Base-by-base conservation (phyloP, 2,797 vertebrate species). In the Sciurus carolinensis region DNA sequence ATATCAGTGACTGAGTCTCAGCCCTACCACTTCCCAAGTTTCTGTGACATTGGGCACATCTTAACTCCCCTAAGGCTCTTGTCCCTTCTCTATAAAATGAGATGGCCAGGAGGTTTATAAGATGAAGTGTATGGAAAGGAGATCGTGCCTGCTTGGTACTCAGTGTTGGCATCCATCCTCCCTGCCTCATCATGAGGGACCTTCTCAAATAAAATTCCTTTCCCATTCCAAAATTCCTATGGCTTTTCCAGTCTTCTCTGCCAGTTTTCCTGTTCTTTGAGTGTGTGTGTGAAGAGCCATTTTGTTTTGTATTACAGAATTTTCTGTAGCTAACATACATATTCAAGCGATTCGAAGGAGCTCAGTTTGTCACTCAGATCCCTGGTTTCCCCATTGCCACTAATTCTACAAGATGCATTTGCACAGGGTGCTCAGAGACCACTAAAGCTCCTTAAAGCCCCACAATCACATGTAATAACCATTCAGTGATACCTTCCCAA, bases 181-280 rank as follows among this genome's bases (percentile, higher is more conserved):
- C 57, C 64, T 83, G 54, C n/a, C 57, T 86, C 80, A 66, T 72
- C 50, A 24, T 47, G 44, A 82, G 11, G 15, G 24, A 87, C 94
- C n/a, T 67, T 85, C n/a, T 59, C 85, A 64, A 92, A 57, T 73
- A 59, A 76, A 92, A 76, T 75, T 81, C 33, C 47, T 94, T 86
- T 96, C 64, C n/a, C 73, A 76, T 90, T 91, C 50, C 11, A 69
- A 93, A 80, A 77, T 85, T 57, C 42, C 52, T 59, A 4, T 86
- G 73, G 44, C 50, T 96, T 87, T 93, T 79, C 83, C 52, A 80
- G 59, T 75, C 50, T 33, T 42, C 13, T 88, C 11, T 77, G 67
- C 84, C 67, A 57, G 44, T 84, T 96, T 97, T 82, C 80, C 87
- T 76, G 6, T 80, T 91, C 86, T 93, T 81, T 71, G 72, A 64